These are phyloP conservation scores for Ophiodon elongatus DNA, from an alignment of 2,113 vertebrate genomes.

Conservation along the genomic window DNA sequence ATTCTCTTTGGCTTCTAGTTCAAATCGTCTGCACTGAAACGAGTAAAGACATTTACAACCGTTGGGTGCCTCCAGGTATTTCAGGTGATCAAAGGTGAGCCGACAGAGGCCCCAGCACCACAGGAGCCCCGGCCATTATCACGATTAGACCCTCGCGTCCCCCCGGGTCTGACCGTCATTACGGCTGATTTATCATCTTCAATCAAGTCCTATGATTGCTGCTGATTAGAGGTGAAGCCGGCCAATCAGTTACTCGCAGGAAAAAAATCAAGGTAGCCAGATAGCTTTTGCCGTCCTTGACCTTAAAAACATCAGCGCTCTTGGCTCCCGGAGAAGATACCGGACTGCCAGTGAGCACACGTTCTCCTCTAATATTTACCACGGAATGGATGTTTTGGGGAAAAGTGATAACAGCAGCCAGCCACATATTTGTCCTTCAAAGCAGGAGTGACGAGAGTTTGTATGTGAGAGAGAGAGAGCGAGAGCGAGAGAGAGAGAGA, in stretches of 20 bases:
- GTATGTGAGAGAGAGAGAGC: background rate
- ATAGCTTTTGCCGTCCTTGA: constrained; percentile 14
- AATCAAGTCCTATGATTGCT: constrained; percentile 72
- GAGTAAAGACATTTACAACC: constrained; percentile 15
- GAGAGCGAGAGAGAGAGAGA: constrained; percentile 1
- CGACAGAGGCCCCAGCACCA: constrained; percentile 17
- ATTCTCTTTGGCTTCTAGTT: constrained; percentile 21
- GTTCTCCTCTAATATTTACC: constrained; percentile 10
- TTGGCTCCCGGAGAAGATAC: constrained; percentile 12
- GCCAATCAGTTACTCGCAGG: constrained; percentile 61
- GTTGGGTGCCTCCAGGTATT: constrained; percentile 6
- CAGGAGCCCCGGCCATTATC: constrained; percentile 46
- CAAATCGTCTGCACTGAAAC: constrained; percentile 4
- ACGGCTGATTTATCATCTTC: constrained; percentile 62
- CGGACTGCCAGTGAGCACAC: constrained; percentile 5
- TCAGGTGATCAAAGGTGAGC: constrained; percentile 55
- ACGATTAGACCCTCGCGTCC: constrained; percentile 44
- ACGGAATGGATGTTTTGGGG: constrained; percentile 14
- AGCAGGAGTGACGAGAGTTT: constrained; percentile 20
- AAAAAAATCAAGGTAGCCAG: constrained; percentile 53
- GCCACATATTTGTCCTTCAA: constrained; percentile 67
- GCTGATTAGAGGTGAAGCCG: constrained; percentile 60
- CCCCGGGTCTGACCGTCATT: constrained; percentile 58
- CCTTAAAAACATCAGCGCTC: constrained; percentile 32
- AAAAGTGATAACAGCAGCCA: constrained; percentile 47